These are phyloP conservation scores for Coendou prehensilis DNA, from an alignment of 2,797 vertebrate species.

Conservation along the genomic window DNA sequence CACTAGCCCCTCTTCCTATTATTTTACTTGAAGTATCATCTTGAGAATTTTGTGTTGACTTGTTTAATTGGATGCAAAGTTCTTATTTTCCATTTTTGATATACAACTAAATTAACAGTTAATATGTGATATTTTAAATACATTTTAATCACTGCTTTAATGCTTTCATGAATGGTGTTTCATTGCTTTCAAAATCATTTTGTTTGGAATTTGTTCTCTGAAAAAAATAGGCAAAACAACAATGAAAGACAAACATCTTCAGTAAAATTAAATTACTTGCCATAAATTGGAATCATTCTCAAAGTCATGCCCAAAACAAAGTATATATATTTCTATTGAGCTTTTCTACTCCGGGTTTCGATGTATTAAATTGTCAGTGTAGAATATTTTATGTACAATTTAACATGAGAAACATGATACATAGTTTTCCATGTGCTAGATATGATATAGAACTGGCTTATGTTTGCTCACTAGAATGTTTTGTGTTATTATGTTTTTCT, in stretches of 20 bases:
- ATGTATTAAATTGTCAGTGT: neutral
- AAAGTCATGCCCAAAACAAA: neutral
- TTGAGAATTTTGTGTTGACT: constrained; percentile 55
- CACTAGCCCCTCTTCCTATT: neutral
- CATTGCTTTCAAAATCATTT: constrained; percentile 36
- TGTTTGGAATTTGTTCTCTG: neutral
- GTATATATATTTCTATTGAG: fast-evolving
- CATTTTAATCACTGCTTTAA: neutral
- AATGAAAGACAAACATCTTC: neutral
- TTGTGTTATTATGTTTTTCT: neutral
- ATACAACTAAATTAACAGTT: neutral
- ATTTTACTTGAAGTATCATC: constrained; percentile 49
- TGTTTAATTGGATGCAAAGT: constrained; percentile 37
- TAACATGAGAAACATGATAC: neutral
- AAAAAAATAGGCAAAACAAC: neutral
- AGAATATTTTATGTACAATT: neutral
- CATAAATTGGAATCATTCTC: neutral
- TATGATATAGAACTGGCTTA: neutral
- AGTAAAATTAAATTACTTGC: neutral
- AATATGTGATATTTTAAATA: neutral
- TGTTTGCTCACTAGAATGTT: neutral
- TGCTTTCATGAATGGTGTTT: neutral
- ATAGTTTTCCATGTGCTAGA: neutral
- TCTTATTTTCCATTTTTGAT: constrained; percentile 45
- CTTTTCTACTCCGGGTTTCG: neutral